Base-by-base conservation (phyloP, 2,797 vertebrate genomes). In the Acanthurus leucopareius region DNA sequence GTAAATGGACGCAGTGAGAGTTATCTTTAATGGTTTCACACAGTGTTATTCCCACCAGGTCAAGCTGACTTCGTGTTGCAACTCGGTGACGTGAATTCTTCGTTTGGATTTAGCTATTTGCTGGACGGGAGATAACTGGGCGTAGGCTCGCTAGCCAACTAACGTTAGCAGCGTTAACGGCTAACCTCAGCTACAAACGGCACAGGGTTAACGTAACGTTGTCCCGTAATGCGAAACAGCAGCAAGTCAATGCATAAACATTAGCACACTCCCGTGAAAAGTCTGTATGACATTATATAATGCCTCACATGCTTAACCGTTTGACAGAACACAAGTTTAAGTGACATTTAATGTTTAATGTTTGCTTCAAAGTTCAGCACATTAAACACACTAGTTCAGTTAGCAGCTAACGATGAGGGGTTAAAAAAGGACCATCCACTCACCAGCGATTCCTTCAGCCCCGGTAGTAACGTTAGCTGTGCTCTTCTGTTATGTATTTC, bases 391-490 rank as follows among this genome's bases (percentile, higher is more conserved):
- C n/a, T 65, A 16, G 58, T 69, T 47, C 51, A 11, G 20, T 6
- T 65, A 63, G 64, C 58, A 40, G 83, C 25, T 48, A 57, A 44
- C 11, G 3, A 40, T 20, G 38, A 60, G 19, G 17, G 53, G 10
- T 28, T 73, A 9, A 20, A 40, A 8, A 73, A 56, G 20, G 20
- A 71, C 3, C 61, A 11, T 49, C 3, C 32, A 92, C 92, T 94
- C 79, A 94, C 92, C 93, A 44, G 73, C 66, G 49, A 40, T 20
- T 62, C 67, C 69, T 77, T 73, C 81, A 35, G 79, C 52, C 73
- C 60, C 69, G 4, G 59, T 6, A 54, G 73, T 35, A 35, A 35
- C 32, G 32, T 35, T 8, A 66, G 70, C 74, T 42, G 0, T 63
- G 20, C 8, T 51, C 65, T 47, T 73, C 80, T 45, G 45, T 4